Conservation (phyloP, 2,113 vertebrate genomes). For the Microtus richardsoni region DNA sequence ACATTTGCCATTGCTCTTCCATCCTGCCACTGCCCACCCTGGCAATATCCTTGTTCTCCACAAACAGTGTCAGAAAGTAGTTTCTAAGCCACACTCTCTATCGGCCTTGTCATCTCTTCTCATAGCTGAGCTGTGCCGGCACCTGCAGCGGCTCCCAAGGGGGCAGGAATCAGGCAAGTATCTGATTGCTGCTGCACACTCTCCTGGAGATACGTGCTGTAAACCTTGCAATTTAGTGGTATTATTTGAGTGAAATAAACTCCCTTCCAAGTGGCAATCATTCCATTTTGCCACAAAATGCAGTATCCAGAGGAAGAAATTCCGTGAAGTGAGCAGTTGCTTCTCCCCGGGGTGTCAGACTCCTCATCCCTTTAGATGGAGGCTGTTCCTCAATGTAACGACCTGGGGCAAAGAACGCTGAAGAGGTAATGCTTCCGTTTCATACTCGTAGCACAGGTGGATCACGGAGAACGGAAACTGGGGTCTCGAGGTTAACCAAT, state of each 20-base stretch:
- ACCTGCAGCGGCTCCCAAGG: slow-evolving; percentile 30
- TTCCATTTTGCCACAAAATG: slow-evolving; percentile 44
- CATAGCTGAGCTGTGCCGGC: slow-evolving; percentile 29
- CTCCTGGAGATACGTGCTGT: slow-evolving; percentile 67
- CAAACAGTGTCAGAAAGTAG: slow-evolving; percentile 45
- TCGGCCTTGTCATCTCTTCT: slow-evolving; percentile 17
- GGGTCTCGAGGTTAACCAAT: slow-evolving; percentile 17
- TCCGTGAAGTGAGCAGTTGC: background rate
- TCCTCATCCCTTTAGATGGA: background rate
- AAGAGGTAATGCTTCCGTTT: background rate
- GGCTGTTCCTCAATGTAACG: background rate
- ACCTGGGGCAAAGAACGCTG: background rate
- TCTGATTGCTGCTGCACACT: background rate
- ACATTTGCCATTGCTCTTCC: background rate
- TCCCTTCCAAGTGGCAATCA: background rate
- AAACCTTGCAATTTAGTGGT: slow-evolving; percentile 67
- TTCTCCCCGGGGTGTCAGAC: background rate
- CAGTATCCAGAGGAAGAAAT: background rate
- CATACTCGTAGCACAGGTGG: background rate
- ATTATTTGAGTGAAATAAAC: slow-evolving; percentile 69
- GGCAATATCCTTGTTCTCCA: background rate
- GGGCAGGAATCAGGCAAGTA: slow-evolving; percentile 34
- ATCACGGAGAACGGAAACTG: background rate
- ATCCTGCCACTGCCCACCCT: background rate
- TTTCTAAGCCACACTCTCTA: slow-evolving; percentile 63